phyloP scores from a whole-genome alignment of 2,797 vertebrate species.

The Dicrostonyx torquatus region DNA sequence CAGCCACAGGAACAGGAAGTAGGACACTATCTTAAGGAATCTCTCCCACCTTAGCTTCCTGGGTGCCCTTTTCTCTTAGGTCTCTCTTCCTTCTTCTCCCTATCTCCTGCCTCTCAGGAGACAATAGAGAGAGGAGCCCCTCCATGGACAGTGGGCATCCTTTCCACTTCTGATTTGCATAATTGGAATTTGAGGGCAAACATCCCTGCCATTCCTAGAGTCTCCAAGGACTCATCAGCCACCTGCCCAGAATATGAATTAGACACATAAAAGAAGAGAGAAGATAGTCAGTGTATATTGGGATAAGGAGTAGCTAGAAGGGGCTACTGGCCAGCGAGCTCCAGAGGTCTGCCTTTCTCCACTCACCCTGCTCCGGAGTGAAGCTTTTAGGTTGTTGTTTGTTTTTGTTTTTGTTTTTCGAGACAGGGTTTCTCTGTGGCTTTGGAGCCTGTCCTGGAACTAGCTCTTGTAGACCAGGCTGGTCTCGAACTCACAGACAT shows the following conservation, averaged over 20 bases:
- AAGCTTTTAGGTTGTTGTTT: not conserved
- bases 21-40: not conserved
- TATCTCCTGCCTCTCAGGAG: not conserved
- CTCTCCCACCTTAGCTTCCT: not conserved
- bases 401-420: too few species aligned
- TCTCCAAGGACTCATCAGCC: too few species aligned
- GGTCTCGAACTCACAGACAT: too few species aligned
- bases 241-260: not conserved
- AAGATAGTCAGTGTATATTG: not conserved
- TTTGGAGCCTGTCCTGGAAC: too few species aligned
- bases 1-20: not conserved
- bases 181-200: too few species aligned
- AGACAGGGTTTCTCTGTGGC: too few species aligned
- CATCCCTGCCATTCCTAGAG: not conserved
- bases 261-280: not conserved
- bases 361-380: not conserved
- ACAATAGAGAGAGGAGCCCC: not conserved
- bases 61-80: not conserved
- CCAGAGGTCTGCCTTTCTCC: not conserved
- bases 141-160: not conserved
- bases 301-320: too few species aligned
- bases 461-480: too few species aligned
- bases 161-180: not conserved
- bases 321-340: too few species aligned
- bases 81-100: not conserved